Percentiles rank a stretch among this genome's conserved stretches.
Conservation (phyloP, 2,888 invertebrate species). For the Tridacna crocea region DNA sequence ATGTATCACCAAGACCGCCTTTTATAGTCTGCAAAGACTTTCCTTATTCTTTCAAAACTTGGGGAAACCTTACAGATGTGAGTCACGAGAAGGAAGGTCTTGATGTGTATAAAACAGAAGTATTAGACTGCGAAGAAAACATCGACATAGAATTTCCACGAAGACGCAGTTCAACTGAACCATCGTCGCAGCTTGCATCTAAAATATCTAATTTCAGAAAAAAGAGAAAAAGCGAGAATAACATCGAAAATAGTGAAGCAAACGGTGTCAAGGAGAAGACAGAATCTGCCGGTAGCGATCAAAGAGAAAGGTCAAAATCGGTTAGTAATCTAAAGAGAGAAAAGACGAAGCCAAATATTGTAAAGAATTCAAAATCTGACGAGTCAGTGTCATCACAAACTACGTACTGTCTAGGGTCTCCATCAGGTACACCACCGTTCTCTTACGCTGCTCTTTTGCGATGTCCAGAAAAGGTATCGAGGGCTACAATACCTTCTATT, state of each 20-base stretch:
- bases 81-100: conserved; percentile 18
- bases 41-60: conserved; percentile 46
- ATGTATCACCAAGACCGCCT: conserved; percentile 25
- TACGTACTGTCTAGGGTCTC: not conserved
- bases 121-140: conserved; percentile 26
- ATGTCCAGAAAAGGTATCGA: conserved; percentile 4
- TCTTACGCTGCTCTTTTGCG: conserved; percentile 6
- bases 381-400: conserved; percentile 13
- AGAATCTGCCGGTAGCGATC: not conserved
- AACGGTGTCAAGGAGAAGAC: too few species aligned
- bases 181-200: conserved; percentile 3
- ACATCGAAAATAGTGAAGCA: not conserved
- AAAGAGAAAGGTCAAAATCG: conserved; percentile 2
- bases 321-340: conserved; percentile 9
- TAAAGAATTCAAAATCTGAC: not conserved
- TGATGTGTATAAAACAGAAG: conserved; percentile 49
- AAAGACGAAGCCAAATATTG: not conserved
- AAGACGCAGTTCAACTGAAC: not conserved
- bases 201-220: conserved; percentile 7
- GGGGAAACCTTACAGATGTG: conserved; percentile 46
- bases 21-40: conserved; percentile 45
- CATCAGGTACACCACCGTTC: not conserved
- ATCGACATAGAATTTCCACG: not conserved
- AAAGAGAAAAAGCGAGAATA: not conserved
- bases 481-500: conserved; percentile 2